Evolutionary conservation across 2,888 invertebrate species (phyloP), one percentile per base, ranked within the genome.

Genomic region (Allygus modestus): DNA sequence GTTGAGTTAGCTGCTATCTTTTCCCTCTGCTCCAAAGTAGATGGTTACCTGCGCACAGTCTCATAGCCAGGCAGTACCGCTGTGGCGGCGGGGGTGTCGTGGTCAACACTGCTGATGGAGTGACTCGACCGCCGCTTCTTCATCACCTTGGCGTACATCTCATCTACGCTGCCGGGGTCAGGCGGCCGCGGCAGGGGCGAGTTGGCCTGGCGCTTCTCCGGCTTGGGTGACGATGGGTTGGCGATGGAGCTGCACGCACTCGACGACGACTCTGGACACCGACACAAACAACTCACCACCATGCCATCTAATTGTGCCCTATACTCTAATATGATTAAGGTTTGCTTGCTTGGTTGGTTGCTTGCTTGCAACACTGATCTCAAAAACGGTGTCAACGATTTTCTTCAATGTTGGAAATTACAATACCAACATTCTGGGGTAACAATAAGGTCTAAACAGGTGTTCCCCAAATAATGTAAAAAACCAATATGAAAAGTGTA

Each of bases 71-170:
- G 86, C 90, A 90, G 84, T 90, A 90, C 84, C 92, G 15, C n/a
- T 1, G 7, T 7, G 1, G 28, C 65, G n/a, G 65, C 7, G 15
- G 31, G 90, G 43, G 73, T 33, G 89, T 90, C 12, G 88, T 88
- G 83, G 89, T 90, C 69, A 88, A 89, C 20, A 88, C 85, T 91
- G 12, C 89, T 89, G 15, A 85, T 28, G 0, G 81, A 65, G 37
- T 84, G 84, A 58, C 84, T 85, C 15, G 86, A 85, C n/a, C 86
- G 83, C 77, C 91, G 91, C 89, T 93, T 94, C 89, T 96, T 96
- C 89, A 94, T 93, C 26, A 97, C 97, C 91, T 97, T 97, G 0
- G 97, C 97, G 90, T 97, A 97, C 94, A 97, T 96, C 88, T 96
- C 97, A 88, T 97, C 97, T n/a, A 97, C 91, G 88, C 71, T 89